phyloP scores from a whole-genome alignment of 1,140 invertebrate species.

The Vollenhovia emeryi region DNA sequence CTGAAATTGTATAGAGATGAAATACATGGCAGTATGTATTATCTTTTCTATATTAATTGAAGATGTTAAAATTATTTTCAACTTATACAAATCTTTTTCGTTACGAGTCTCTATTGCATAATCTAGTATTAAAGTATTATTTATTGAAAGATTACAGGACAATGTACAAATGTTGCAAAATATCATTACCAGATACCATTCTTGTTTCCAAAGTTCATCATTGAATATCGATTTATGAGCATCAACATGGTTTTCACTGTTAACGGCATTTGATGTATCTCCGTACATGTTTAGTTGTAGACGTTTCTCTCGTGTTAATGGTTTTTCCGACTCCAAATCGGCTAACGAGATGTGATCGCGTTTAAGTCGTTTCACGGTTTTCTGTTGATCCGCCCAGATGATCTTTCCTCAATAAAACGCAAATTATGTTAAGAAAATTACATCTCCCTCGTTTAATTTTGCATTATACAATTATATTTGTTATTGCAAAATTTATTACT shows the following conservation, averaged over 20 bases:
- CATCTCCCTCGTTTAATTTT: background rate
- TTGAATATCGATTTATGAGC: conserved; percentile 87
- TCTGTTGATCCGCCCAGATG: conserved; percentile 90
- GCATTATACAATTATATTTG: background rate
- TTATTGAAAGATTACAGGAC: background rate
- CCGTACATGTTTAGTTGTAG: conserved; percentile 51
- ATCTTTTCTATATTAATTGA: background rate
- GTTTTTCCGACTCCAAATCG: conserved; percentile 73
- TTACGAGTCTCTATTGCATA: background rate
- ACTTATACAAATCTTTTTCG: background rate
- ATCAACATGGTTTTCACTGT: background rate
- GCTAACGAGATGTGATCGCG: conserved; percentile 84
- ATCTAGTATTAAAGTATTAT: background rate
- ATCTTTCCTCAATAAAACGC: conserved; percentile 84
- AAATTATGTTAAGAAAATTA: conserved; percentile 20
- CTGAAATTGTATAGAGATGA: background rate
- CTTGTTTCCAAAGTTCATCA: conserved; percentile 93
- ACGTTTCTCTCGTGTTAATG: conserved; percentile 77
- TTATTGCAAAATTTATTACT: background rate
- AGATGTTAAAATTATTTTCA: background rate
- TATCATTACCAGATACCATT: conserved; percentile 95
- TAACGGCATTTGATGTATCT: conserved; percentile 24
- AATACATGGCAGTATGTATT: background rate
- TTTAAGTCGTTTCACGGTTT: conserved; percentile 84
- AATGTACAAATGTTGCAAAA: background rate